phyloP scores from a whole-genome alignment of 92 coral and sea anemone genomes.

The Virgularia gustaviana region DNA sequence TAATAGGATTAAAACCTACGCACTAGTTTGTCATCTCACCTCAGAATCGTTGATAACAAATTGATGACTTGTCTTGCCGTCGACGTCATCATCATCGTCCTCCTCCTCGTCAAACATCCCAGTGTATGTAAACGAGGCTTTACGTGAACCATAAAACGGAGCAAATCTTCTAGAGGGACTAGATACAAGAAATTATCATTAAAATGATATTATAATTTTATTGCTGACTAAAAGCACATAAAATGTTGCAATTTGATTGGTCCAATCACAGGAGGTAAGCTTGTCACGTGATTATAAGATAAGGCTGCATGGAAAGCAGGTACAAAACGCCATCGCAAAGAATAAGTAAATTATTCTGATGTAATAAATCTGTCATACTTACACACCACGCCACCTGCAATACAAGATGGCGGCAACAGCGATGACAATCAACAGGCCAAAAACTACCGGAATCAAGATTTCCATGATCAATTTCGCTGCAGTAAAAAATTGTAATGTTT shows the following conservation, averaged over 20 bases:
- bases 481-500: neutral
- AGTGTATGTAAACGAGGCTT: slow-evolving; percentile 83
- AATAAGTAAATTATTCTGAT: neutral
- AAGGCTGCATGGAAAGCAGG: too few relatives aligned
- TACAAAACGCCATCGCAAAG: too few relatives aligned
- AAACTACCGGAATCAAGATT: slow-evolving; percentile 68
- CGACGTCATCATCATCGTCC: slow-evolving; percentile 39
- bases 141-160: slow-evolving; percentile 67
- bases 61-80: slow-evolving; percentile 27
- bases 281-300: too few relatives aligned
- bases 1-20: neutral
- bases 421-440: slow-evolving; percentile 57
- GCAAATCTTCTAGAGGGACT: slow-evolving; percentile 66
- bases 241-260: too few relatives aligned
- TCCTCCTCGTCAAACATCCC: slow-evolving; percentile 85
- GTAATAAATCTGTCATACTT: slow-evolving; percentile 37
- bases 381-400: slow-evolving; percentile 82
- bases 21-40: too few relatives aligned
- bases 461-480: slow-evolving; percentile 26
- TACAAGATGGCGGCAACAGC: slow-evolving; percentile 54
- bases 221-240: too few relatives aligned
- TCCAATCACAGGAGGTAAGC: too few relatives aligned
- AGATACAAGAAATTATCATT: neutral
- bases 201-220: too few relatives aligned
- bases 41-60: slow-evolving; percentile 33